Base-by-base conservation (phyloP, 1,140 invertebrate genomes). In the Pararge aegeria region DNA sequence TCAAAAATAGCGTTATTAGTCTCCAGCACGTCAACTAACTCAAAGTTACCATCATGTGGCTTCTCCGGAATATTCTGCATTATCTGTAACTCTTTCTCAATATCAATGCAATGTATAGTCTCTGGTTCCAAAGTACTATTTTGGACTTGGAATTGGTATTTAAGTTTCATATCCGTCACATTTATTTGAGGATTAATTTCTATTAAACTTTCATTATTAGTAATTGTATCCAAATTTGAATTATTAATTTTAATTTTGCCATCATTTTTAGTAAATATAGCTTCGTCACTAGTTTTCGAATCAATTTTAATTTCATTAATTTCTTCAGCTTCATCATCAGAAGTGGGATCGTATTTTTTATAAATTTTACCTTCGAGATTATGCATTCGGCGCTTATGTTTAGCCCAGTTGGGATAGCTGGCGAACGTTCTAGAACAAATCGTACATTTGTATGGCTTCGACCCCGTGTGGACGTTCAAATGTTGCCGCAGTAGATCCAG, bases 401-500 rank as follows among this genome's bases (percentile, higher is more conserved):
- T 89, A 40, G 49, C 38, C 64, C 70, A 80, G 55, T 87, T 89
- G 0, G 83, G 70, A 15, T 78, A 66, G 42, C 62, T 70, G 0
- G 78, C 70, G 53, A 89, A 89, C 0, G 76, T 61, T 64, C 85
- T 89, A 0, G 66, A 62, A 34, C 86, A 89, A 9, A 68, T 52
- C 1, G 61, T 59, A 57, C 86, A 89, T 20, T 69, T 73, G 75
- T 80, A 80, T 0, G 77, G 81, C 20, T 72, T 74, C 1, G 59
- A 37, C 6, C 77, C 78, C 0, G 75, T 78, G 53, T 89, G 86
- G 5, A 73, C 66, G 59, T 87, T 86, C 12, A 85, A 48, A 52
- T 89, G 86, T 16, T 85, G 75, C 34, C 72, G 54, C 6, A 87
- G 48, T 1, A 75, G 61, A 1, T 55, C 62, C 1, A 55, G 55